Conservation (phyloP, 1,140 invertebrate genomes). For the Callitettix versicolor region DNA sequence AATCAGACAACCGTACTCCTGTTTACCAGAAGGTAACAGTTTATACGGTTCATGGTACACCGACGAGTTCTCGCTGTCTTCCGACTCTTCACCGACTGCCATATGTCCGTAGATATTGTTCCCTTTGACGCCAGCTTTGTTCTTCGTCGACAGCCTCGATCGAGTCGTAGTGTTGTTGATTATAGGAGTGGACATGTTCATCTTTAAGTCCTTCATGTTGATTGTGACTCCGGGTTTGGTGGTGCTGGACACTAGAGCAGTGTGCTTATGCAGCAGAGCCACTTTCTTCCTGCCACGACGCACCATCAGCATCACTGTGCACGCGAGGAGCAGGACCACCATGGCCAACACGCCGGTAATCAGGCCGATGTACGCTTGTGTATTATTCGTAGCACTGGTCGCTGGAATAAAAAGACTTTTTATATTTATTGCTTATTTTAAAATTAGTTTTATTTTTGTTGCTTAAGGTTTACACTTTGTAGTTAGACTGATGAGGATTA, state of each 20-base stretch:
- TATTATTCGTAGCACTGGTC: constrained; percentile 50
- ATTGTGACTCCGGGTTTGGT: constrained; percentile 43
- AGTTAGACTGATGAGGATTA: no score
- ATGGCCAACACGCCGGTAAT: constrained; percentile 68
- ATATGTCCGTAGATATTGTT: constrained; percentile 36
- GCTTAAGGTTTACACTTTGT: no score
- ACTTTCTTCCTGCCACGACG: constrained; percentile 58
- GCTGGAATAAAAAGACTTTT: constrained; percentile 33
- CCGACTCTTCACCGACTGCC: constrained; percentile 38
- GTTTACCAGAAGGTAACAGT: constrained; percentile 37
- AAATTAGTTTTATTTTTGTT: no score
- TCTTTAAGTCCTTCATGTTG: constrained; percentile 53
- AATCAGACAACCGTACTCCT: constrained; percentile 40
- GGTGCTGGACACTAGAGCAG: constrained; percentile 39
- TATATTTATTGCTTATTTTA: no score
- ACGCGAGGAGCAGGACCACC: constrained; percentile 50
- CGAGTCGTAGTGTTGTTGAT: constrained; percentile 43
- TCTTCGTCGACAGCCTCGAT: constrained; percentile 28
- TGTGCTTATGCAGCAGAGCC: constrained; percentile 55
- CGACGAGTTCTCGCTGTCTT: constrained; percentile 45
- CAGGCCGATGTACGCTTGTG: constrained; percentile 64
- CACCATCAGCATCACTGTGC: constrained; percentile 56
- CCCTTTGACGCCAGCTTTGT: constrained; percentile 26
- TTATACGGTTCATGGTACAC: constrained; percentile 52
- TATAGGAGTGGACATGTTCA: constrained; percentile 41